Evolutionary conservation across 2,888 invertebrate genomes (phyloP), one percentile per base, ranked within the genome.

Genomic region (Pterostichus niger): DNA sequence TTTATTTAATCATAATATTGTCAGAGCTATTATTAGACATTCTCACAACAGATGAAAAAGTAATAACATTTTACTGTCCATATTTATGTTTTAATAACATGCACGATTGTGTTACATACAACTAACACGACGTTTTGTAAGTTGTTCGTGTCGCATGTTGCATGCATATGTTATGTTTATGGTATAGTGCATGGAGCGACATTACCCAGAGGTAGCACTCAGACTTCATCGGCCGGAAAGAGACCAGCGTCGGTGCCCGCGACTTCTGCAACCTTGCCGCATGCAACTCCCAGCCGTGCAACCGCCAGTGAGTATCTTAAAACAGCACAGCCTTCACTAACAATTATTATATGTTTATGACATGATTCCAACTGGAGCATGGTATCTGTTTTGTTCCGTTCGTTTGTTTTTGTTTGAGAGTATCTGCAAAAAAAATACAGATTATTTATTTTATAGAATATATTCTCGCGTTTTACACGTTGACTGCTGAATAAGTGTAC

Each of bases 181-280:
- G 71, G 82, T 84, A 73, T 83, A 84, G 84, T 84, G 84, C 84
- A 84, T 84, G 84, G 84, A 84, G 84, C 83, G 17, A 84, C 84
- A 59, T 59, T 84, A 61, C 82, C 84, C 52, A 52, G 83, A 71
- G 84, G 81, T 83, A 79, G 80, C 46, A 33, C 80, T 56, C 68
- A 80, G 40, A 61, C 76, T 17, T 49, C 84, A 59, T 35, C 83
- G 56, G 44, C 79, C 31, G 77, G 79, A 44, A 71, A 83, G 68
- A 76, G 81, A 44, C 81, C 83, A n/a, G 17, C 81, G 59, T 64
- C 84, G 17, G 61, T 68, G 71, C 83, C 84, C 11, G 75, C 77
- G 56, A 75, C 73, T 17, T 64, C 83, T 56, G 77, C 84, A 46
- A 82, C 84, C 33, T 54, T 83, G 40, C 83, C 83, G 77, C 83